Conservation (phyloP, 2,888 invertebrate genomes). For the Drosophila tripunctata region DNA sequence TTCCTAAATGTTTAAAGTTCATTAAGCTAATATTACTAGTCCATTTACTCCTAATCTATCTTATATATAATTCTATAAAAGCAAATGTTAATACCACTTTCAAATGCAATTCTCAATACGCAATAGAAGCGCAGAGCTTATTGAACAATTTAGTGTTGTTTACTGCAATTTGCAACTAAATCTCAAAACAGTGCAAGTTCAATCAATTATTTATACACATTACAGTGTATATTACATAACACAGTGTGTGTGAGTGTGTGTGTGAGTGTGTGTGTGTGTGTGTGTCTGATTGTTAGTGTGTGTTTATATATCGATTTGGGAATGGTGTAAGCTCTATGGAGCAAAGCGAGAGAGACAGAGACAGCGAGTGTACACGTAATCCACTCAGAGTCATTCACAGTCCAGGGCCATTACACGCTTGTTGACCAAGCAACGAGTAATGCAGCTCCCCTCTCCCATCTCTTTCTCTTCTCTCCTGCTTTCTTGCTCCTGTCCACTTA, state of each 20-base stretch:
- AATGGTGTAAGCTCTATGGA: slow-evolving; percentile 6
- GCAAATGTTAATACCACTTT: slow-evolving; percentile 8
- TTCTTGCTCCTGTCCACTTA: not conserved
- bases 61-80: too few species aligned
- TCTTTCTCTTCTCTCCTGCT: not conserved
- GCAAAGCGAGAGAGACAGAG: not conserved
- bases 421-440: slow-evolving; percentile 51
- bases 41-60: too few species aligned
- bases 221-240: not conserved
- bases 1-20: too few species aligned
- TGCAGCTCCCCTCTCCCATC: not conserved
- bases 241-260: not conserved
- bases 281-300: not conserved
- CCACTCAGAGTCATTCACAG: slow-evolving; percentile 43
- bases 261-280: slow-evolving; percentile 2
- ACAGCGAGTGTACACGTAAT: slow-evolving; percentile 22
- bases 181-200: slow-evolving; percentile 13
- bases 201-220: slow-evolving; percentile 22
- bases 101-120: slow-evolving; percentile 5
- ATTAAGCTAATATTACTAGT: too few species aligned
- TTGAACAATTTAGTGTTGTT: slow-evolving; percentile 30
- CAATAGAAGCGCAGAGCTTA: slow-evolving; percentile 12
- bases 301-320: slow-evolving; percentile 30
- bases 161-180: slow-evolving; percentile 32
- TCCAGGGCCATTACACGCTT: slow-evolving; percentile 54